Base-by-base conservation (phyloP, 2,888 invertebrate species). In the Epinotia ramella region DNA sequence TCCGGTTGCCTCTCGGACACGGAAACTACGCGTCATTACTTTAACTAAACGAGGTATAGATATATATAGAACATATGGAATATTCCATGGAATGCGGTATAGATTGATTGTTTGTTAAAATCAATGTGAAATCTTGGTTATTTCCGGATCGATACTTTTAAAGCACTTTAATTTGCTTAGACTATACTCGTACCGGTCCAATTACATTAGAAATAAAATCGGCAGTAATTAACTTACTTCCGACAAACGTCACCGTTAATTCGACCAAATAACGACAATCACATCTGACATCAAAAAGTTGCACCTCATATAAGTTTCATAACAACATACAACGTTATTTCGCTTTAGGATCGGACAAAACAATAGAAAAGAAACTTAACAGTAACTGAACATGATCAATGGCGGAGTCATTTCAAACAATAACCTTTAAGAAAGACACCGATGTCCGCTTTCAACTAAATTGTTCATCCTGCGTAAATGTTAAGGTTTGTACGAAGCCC, bases 301-400 rank as follows among this genome's bases (percentile, higher is more conserved):
- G 1, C 24, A 64, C 24, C 0, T 64, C 46, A 64, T 13, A 20
- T 6, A 44, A 24, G 4, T 11, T 24, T 7, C 4, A 16, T 9
- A 18, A 49, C 49, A 66, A 24, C 53, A 24, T 18, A 16, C 4
- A 3, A 66, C 24, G 16, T 28, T 66, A n/a, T n/a, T 66, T 65
- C 6, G 7, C 24, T 46, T 65, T 13, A 13, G 3, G 11, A 33
- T 13, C 7, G 49, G 12, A 65, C 13, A 67, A 65, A 65, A 33
- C 60, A 75, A 53, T 28, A 71, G 70, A 71, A 70, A 65, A 70
- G 70, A 67, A 69, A 70, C 53, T 53, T 74, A 74, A 74, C 65
- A 65, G 70, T 74, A 74, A 64, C 68, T 57, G 69, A 70, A 24
- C 75, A 66, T 66, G 65, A 75, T 66, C 76, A 46, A 76, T 76